Conservation (phyloP, 2,888 invertebrate genomes). For the Eumacrocentrus americanus region DNA sequence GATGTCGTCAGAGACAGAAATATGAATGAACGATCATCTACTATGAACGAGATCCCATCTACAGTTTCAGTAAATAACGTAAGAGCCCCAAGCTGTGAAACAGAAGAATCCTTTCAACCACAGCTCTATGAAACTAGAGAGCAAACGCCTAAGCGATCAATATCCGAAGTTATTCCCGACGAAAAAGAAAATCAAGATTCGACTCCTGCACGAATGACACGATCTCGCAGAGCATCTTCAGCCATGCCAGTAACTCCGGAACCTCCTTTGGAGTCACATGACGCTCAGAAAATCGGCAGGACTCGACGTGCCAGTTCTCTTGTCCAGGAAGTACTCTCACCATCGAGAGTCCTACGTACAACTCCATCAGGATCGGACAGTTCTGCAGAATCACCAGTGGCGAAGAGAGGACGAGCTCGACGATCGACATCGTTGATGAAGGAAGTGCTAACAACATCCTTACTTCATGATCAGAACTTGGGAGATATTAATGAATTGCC, state of each 20-base stretch:
- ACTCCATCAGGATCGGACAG: conserved; percentile 8
- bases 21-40: neutral
- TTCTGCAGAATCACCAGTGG: conserved; percentile 2
- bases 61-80: neutral
- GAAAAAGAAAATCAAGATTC: conserved; percentile 17
- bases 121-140: neutral
- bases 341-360: neutral
- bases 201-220: conserved; percentile 36
- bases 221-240: conserved; percentile 44
- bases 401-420: conserved; percentile 17
- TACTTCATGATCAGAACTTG: conserved; percentile 1
- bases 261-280: conserved; percentile 11
- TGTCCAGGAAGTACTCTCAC: conserved; percentile 38
- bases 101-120: neutral
- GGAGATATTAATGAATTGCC: conserved; percentile 27
- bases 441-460: conserved; percentile 32
- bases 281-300: conserved; percentile 18
- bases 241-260: conserved; percentile 34
- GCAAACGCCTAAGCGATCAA: conserved; percentile 7
- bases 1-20: conserved; percentile 4
- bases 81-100: neutral
- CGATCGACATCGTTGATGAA: conserved; percentile 38
- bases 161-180: neutral
- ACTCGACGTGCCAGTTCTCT: conserved; percentile 41
- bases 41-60: neutral